Conservation (phyloP, 2,888 invertebrate species). For the Coecobrya sp. region DNA sequence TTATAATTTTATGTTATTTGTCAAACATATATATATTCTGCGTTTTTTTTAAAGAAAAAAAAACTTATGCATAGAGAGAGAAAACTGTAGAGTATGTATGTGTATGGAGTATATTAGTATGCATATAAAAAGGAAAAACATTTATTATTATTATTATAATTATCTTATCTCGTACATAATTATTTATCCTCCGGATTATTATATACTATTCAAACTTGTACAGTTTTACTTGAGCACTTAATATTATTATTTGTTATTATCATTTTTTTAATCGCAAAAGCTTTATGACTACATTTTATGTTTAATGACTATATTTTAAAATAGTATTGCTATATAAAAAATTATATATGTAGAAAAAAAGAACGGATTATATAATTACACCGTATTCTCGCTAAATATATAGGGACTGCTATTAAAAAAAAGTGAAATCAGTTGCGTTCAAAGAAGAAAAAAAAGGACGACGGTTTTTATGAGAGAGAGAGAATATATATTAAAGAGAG, state of each 20-base stretch:
- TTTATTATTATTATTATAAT: too few species aligned
- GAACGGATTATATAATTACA: neutral
- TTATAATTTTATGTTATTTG: too few species aligned
- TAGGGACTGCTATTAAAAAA: slow-evolving; percentile 2
- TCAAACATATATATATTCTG: too few species aligned
- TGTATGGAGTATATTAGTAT: slow-evolving; percentile 46
- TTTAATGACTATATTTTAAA: slow-evolving; percentile 25
- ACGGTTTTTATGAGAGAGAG: too few species aligned
- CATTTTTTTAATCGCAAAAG: slow-evolving; percentile 82
- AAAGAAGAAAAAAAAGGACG: neutral
- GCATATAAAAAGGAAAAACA: slow-evolving; percentile 43
- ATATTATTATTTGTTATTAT: slow-evolving; percentile 75
- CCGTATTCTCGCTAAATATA: neutral
- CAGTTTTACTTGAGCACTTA: slow-evolving; percentile 81
- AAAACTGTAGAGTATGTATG: neutral
- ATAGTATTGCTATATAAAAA: slow-evolving; percentile 69
- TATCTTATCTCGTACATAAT: slow-evolving; percentile 62
- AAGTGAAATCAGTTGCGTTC: neutral
- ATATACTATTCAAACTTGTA: slow-evolving; percentile 70
- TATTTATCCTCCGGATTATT: slow-evolving; percentile 80
- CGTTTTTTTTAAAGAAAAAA: too few species aligned
- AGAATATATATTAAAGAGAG: too few species aligned
- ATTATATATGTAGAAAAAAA: slow-evolving; percentile 49
- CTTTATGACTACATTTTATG: slow-evolving; percentile 73
- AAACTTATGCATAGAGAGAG: neutral